phyloP scores from a whole-genome alignment of 2,797 vertebrate species.

The Lepilemur ruficaudatus region DNA sequence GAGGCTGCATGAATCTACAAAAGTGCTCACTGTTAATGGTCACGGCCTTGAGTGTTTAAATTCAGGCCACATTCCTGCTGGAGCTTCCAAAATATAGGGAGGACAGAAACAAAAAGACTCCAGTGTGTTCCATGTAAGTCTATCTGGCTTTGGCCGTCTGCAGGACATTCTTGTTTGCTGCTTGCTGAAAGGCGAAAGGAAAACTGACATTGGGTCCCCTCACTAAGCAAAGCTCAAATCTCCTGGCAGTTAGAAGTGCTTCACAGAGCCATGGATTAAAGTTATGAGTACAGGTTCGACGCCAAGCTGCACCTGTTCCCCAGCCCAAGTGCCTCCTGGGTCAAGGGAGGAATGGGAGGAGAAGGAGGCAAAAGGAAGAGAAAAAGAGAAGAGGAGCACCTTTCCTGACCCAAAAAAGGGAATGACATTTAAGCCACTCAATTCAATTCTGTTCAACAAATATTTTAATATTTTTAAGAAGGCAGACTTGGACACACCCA shows the following conservation, averaged over 20 bases:
- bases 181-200: conserved; percentile 64
- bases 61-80: conserved; percentile 83
- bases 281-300: background rate
- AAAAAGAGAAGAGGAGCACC: background rate
- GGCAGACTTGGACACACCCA: background rate
- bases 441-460: background rate
- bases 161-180: conserved; percentile 75
- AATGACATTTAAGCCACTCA: background rate
- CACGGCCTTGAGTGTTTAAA: conserved; percentile 81
- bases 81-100: conserved; percentile 82
- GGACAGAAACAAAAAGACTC: conserved; percentile 76
- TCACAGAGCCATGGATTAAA: background rate
- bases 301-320: background rate
- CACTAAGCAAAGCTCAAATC: conserved; percentile 35
- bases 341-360: background rate
- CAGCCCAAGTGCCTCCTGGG: background rate
- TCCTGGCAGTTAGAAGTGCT: background rate
- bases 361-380: background rate
- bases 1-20: conserved; percentile 87
- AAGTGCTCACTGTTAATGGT: conserved; percentile 84
- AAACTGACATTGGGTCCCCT: conserved; percentile 61
- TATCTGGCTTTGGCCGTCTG: conserved; percentile 65
- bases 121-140: conserved; percentile 78
- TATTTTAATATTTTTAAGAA: background rate
- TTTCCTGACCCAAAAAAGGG: background rate